Percentiles rank a stretch among this genome's conserved stretches.
Conservation (phyloP, 2,113 vertebrate species). For the Amblyopsis rosae region DNA sequence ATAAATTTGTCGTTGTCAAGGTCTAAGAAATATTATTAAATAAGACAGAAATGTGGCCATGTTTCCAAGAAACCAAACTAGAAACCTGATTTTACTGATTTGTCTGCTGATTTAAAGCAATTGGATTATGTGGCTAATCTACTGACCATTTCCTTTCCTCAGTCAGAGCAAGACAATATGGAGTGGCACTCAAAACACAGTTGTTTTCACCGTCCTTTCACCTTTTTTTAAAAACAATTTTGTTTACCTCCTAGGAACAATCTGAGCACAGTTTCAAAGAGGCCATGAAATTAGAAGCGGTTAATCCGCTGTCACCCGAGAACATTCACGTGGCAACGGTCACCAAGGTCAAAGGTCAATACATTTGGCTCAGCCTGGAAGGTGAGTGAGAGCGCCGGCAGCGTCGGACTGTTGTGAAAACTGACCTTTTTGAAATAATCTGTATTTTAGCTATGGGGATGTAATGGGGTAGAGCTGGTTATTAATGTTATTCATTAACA, state of each 20-base stretch:
- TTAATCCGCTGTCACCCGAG: constrained; percentile 88
- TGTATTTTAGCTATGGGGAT: too few species aligned
- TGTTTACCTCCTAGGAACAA: constrained; percentile 76
- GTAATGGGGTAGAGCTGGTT: too few species aligned
- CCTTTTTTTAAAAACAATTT: constrained; percentile 10
- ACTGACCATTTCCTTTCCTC: constrained; percentile 8
- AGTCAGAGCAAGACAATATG: not conserved
- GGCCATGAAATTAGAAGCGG: constrained; percentile 95
- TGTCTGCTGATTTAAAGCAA: not conserved
- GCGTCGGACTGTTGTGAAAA: not conserved
- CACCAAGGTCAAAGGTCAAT: constrained; percentile 87
- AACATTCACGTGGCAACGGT: constrained; percentile 93
- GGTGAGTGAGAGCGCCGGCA: constrained; percentile 72
- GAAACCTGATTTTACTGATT: not conserved
- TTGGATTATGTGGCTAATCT: not conserved
- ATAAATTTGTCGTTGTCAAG: too few species aligned
- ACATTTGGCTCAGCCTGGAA: constrained; percentile 93
- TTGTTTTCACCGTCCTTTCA: not conserved
- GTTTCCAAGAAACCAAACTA: too few species aligned
- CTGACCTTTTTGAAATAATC: too few species aligned
- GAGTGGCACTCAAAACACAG: not conserved
- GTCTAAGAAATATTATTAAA: too few species aligned
- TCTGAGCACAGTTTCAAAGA: constrained; percentile 91
- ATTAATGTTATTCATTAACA: not conserved
- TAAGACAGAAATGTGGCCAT: too few species aligned